Base-by-base conservation (phyloP, 2,113 vertebrate genomes). In the Aphelocoma coerulescens region DNA sequence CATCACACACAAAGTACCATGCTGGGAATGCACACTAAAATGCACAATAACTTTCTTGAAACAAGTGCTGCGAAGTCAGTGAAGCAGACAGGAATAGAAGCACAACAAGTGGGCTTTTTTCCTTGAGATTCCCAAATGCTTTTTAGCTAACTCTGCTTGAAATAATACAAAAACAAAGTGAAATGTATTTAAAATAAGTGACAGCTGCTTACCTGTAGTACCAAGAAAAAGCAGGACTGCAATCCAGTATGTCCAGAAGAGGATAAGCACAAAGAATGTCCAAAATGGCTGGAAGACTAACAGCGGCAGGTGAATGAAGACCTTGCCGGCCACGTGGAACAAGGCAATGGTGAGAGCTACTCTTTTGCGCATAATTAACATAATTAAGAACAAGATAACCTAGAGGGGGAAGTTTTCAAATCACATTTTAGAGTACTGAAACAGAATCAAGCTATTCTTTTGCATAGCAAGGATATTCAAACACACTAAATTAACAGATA, bases 201-300 rank as follows among this genome's bases (percentile, higher is more conserved):
- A 16, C 43, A 82, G 75, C 28, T 86, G 65, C 97, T 96, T 97
- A 99, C 99, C 99, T n/a, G 98, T 98, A 80, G 99, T 99, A 89
- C 99, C 99, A 75, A 99, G 98, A 96, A 99, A 99, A 86, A 99
- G 99, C 77, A 99, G 97, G 33, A 99, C 99, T 93, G 98, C 98
- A 87, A 99, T 97, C 99, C 99, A 99, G 97, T 99, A 99, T 2
- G 97, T 85, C 99, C 99, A 99, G 97, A 99, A 99, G 39, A 99
- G 76, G 52, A 99, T 98, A 68, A 99, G 99, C 54, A 98, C 98
- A 51, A 99, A 98, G 95, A 99, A 99, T 22, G 99, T 99, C 98
- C 99, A 98, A 95, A 99, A 99, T 66, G 99, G 99, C 91, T 99
- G 99, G 98, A 99, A 98, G 94, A 99, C 98, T 76, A 99, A 98